These are phyloP conservation scores for Acrossocheilus wenchowensis DNA, from an alignment of 2,797 vertebrate genomes.

Conservation along the genomic window DNA sequence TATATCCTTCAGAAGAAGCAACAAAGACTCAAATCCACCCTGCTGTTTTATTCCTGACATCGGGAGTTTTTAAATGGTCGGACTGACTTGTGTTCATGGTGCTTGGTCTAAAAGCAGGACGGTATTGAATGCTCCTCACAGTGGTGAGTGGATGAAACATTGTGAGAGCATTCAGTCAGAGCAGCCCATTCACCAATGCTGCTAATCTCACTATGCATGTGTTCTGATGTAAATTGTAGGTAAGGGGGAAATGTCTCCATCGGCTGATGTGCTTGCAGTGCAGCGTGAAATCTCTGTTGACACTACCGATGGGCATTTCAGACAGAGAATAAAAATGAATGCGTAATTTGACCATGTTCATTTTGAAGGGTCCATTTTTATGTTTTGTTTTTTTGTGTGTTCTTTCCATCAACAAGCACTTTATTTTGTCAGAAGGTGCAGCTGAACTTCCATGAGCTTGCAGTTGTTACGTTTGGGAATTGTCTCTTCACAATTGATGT, in stretches of 20 bases:
- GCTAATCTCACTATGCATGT: constrained; percentile 71
- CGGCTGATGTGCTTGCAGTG: constrained; percentile 70
- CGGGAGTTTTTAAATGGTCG: not conserved
- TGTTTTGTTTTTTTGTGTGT: not conserved
- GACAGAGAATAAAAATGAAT: constrained; percentile 19
- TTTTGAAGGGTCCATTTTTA: constrained; percentile 19
- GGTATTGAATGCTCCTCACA: constrained; percentile 18
- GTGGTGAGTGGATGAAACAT: constrained; percentile 55
- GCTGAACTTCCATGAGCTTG: constrained; percentile 21
- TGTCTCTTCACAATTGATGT: constrained; percentile 39
- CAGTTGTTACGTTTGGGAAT: not conserved
- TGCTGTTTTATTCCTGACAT: not conserved
- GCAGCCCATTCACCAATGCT: constrained; percentile 56
- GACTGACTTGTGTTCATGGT: constrained; percentile 6
- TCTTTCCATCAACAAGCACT: constrained; percentile 23
- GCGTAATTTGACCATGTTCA: not conserved
- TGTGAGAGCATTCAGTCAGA: constrained; percentile 68
- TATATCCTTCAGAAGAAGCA: not conserved
- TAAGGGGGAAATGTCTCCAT: constrained; percentile 70
- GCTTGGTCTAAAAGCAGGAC: constrained; percentile 20
- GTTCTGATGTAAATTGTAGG: constrained; percentile 78
- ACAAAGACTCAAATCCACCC: not conserved
- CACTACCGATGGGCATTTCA: constrained; percentile 72
- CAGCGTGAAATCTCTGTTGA: constrained; percentile 78
- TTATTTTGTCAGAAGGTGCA: constrained; percentile 19